A percentile compares a stretch with the other conserved stretches of the same genome.
These are phyloP conservation scores for Deroptyus accipitrinus DNA, from an alignment of 2,113 vertebrate species.

Conservation along the genomic window DNA sequence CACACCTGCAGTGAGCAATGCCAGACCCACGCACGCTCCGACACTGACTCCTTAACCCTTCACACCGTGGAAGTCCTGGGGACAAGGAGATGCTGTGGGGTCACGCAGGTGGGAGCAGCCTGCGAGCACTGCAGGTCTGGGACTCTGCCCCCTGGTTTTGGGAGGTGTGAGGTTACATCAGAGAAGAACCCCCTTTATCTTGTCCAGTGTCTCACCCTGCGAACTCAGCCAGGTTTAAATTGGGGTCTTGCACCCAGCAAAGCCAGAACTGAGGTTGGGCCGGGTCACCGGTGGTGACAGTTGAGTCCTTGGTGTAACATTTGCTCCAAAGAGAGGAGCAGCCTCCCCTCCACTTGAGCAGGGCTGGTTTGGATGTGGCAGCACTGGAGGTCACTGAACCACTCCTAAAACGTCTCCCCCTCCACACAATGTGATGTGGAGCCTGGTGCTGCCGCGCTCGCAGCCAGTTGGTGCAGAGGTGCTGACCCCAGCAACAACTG, in stretches of 20 bases:
- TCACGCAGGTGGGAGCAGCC: rapidly evolving
- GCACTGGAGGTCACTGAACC: not conserved
- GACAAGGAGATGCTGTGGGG: not conserved
- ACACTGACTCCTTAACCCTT: constrained; percentile 18
- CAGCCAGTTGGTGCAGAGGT: rapidly evolving
- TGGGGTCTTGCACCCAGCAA: not conserved
- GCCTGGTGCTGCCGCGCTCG: rapidly evolving
- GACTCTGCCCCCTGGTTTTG: not conserved
- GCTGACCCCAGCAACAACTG: rapidly evolving
- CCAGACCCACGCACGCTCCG: not conserved
- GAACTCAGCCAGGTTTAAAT: not conserved
- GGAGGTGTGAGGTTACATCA: not conserved
- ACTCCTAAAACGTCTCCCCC: not conserved
- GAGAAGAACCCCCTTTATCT: not conserved
- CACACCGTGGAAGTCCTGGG: not conserved
- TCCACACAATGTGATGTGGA: rapidly evolving
- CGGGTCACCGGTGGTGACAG: rapidly evolving
- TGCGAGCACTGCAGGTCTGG: not conserved
- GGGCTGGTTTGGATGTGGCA: not conserved
- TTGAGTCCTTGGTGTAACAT: not conserved
- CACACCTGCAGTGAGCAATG: constrained; percentile 55
- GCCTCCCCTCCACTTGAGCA: not conserved
- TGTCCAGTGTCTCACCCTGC: rapidly evolving
- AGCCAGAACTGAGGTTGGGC: not conserved
- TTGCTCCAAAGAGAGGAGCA: rapidly evolving